A percentile compares a stretch with the other conserved stretches of the same genome.
These are phyloP conservation scores for Tamandua tetradactyla DNA, from an alignment of 2,797 vertebrate species.

Conservation along the genomic window DNA sequence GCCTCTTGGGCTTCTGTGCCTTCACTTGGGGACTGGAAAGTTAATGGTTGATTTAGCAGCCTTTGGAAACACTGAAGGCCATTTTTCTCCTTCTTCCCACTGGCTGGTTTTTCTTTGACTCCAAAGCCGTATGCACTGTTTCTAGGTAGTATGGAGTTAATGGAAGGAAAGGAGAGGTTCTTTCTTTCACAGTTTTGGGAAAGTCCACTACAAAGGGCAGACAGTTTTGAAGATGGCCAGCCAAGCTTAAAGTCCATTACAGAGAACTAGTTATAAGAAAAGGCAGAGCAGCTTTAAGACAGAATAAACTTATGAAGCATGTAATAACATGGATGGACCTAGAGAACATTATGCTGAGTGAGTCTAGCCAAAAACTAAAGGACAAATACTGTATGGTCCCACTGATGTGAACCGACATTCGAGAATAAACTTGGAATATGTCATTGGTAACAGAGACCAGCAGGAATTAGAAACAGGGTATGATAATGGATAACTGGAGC, in stretches of 20 bases:
- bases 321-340: no score
- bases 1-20: not conserved
- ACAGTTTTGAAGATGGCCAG: not conserved
- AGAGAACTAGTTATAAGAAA: slow-evolving; percentile 16
- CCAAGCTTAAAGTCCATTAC: not conserved
- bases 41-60: not conserved
- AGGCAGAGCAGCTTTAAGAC: no score
- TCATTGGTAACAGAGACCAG: no score
- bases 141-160: not conserved
- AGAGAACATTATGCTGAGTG: no score
- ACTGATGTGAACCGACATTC: no score
- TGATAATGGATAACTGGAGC: no score
- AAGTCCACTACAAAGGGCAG: not conserved
- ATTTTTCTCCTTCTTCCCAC: not conserved
- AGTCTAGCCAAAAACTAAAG: no score
- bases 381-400: no score
- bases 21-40: not conserved
- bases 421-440: no score
- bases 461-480: no score
- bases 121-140: not conserved
- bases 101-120: not conserved
- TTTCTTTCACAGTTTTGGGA: not conserved
- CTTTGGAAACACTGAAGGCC: not conserved
- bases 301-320: no score
- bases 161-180: not conserved